phyloP scores from a whole-genome alignment of 1,140 invertebrate genomes.

The Neomicropteryx cornuta region DNA sequence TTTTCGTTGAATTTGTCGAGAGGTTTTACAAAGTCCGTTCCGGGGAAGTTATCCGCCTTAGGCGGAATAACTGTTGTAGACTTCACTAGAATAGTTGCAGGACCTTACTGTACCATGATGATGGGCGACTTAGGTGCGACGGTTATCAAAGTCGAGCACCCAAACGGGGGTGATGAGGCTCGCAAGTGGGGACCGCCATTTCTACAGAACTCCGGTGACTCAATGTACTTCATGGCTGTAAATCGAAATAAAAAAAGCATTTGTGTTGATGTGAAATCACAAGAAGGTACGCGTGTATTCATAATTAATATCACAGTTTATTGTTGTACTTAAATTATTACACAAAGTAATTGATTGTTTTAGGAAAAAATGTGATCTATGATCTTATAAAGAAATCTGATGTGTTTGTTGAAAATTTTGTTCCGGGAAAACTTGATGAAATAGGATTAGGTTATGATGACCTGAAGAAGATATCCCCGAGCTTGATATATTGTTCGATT shows the following conservation, averaged over 20 bases:
- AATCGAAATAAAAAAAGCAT: slow-evolving; percentile 97
- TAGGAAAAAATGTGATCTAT: slow-evolving; percentile 61
- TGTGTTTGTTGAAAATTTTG: slow-evolving; percentile 88
- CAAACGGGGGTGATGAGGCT: slow-evolving; percentile 77
- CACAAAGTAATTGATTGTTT: slow-evolving; percentile 11
- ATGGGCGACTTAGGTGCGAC: slow-evolving; percentile 90
- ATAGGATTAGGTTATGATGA: slow-evolving; percentile 72
- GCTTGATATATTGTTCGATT: slow-evolving; percentile 88
- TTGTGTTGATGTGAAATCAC: slow-evolving; percentile 71
- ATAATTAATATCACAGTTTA: slow-evolving; percentile 4
- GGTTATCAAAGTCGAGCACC: slow-evolving; percentile 82
- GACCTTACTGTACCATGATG: slow-evolving; percentile 87
- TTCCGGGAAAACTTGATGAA: slow-evolving; percentile 77
- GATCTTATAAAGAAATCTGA: slow-evolving; percentile 68
- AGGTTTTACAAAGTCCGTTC: too few relatives aligned
- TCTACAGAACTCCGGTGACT: slow-evolving; percentile 55
- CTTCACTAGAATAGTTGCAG: slow-evolving; percentile 70
- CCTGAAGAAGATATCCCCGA: slow-evolving; percentile 58
- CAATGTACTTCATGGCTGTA: slow-evolving; percentile 75
- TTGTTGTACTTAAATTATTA: slow-evolving; percentile 2
- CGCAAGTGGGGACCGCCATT: slow-evolving; percentile 91
- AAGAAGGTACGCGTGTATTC: slow-evolving; percentile 28
- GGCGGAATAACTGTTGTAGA: slow-evolving; percentile 69
- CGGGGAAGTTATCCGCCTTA: too few relatives aligned
- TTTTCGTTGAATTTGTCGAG: too few relatives aligned